These are phyloP conservation scores for Agrotis segetum DNA, from an alignment of 2,888 invertebrate genomes.

Conservation along the genomic window DNA sequence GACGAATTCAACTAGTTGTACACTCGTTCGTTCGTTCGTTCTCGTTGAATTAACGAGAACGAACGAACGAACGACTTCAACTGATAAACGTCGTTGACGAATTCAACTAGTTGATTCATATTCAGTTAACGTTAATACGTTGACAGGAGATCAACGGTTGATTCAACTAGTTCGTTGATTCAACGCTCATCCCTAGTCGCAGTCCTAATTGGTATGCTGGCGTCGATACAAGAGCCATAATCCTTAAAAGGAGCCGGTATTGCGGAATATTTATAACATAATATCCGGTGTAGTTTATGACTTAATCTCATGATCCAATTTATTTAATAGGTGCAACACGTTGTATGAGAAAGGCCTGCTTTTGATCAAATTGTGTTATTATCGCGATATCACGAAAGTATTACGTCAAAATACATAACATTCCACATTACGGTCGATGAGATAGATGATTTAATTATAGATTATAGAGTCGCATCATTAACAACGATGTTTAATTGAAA, in stretches of 20 bases:
- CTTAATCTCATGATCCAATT: slow-evolving; percentile 13
- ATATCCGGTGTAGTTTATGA: slow-evolving; percentile 31
- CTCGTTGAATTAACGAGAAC: too few relatives aligned
- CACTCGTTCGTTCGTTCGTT: too few relatives aligned
- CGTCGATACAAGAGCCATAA: slow-evolving; percentile 5
- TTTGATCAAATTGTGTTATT: slow-evolving; percentile 48
- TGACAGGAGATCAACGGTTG: too few relatives aligned
- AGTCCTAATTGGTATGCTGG: too few relatives aligned
- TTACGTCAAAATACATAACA: slow-evolving; percentile 51
- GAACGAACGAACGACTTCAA: too few relatives aligned
- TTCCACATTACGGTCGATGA: slow-evolving; percentile 29
- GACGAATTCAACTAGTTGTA: too few relatives aligned
- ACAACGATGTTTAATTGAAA: slow-evolving; percentile 43
- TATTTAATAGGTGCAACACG: slow-evolving; percentile 38
- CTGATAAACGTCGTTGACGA: too few relatives aligned
- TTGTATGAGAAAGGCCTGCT: slow-evolving; percentile 21
- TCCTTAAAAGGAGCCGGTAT: slow-evolving; percentile 15
- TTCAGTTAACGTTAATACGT: too few relatives aligned
- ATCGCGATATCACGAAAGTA: slow-evolving; percentile 43
- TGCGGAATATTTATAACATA: slow-evolving; percentile 10
- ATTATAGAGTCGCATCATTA: slow-evolving; percentile 27
- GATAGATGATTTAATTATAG: slow-evolving; percentile 38
- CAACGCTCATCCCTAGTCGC: too few relatives aligned
- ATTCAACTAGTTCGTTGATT: too few relatives aligned
- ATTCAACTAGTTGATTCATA: too few relatives aligned